A percentile compares a stretch with the other conserved stretches of the same genome.
Evolutionary conservation across 1,140 invertebrate species (phyloP).

Genomic region (Zaprionus nigranus): DNA sequence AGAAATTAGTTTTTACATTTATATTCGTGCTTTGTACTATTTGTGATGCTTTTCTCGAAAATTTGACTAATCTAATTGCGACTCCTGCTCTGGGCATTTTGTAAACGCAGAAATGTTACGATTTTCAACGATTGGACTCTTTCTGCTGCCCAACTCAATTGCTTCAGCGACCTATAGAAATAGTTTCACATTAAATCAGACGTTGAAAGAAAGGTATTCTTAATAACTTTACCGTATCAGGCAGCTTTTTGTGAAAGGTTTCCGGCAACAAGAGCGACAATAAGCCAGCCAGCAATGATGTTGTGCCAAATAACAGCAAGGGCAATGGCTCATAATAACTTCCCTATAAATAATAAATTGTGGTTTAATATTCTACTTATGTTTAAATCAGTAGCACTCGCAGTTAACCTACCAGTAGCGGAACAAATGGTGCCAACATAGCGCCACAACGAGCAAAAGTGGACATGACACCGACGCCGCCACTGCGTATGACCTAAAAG

Average conservation of each 20-base stretch:
- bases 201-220: neutral
- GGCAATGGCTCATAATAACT: conserved; percentile 86
- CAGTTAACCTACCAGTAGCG: conserved; percentile 85
- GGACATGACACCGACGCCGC: conserved; percentile 87
- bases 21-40: neutral
- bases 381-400: neutral
- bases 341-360: conserved; percentile 69
- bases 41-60: neutral
- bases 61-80: neutral
- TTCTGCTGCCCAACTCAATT: conserved; percentile 57
- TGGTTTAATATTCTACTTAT: neutral
- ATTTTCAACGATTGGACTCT: neutral
- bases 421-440: conserved; percentile 87
- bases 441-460: conserved; percentile 87
- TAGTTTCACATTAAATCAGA: neutral
- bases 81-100: neutral
- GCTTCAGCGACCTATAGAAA: conserved; percentile 57
- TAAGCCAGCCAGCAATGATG: conserved; percentile 85
- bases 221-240: conserved; percentile 84
- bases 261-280: conserved; percentile 86
- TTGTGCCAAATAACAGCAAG: conserved; percentile 86
- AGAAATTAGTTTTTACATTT: neutral
- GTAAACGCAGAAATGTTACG: neutral
- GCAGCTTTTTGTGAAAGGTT: conserved; percentile 87
- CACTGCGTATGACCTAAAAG: conserved; percentile 84